Base-by-base conservation (phyloP, 1,140 invertebrate genomes). In the Psix sp. region DNA sequence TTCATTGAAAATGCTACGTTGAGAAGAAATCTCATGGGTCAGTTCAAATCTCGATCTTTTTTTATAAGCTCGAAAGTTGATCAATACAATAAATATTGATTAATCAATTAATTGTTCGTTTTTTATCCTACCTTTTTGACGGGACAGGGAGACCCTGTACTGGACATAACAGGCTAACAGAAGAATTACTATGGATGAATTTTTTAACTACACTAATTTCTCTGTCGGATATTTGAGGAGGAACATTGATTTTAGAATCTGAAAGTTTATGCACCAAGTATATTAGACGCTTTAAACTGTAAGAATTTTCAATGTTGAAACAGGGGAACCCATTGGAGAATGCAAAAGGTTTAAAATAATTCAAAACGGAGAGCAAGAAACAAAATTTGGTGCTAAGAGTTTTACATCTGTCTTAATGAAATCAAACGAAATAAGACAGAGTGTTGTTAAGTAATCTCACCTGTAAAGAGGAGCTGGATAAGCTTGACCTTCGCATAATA, bases 111-210 rank as follows among this genome's bases (percentile, higher is more conserved):
- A 16, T 18, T n/a, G 11, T 35, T 42, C 60, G 24, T 91, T n/a
- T n/a, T n/a, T n/a, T n/a, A n/a, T n/a, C n/a, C n/a, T n/a, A 92
- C 91, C 91, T 92, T 88, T 91, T 92, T 72, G 87, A 78, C 54
- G 91, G 92, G 63, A 91, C 88, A 52, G 92, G 92, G 84, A 88
- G 92, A 78, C 90, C 91, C 86, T 93, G 92, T 56, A 91, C 92
- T 54, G 90, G 90, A 88, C 91, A 93, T 29, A 91, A 86, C 62
- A 93, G 86, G 74, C 89, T 89, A 75, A 91, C 89, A 66, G 84
- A 88, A 67, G 73, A 76, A 78, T 82, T 85, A 10, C 74, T 54
- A 39, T 49, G 62, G 17, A 79, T 89, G 82, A 79, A 88, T 81
- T 62, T 82, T 74, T 82, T 86, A 60, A 87, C 75, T 39, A 83